Percentiles rank a stretch among this genome's conserved stretches.
phyloP scores from a whole-genome alignment of 2,888 invertebrate species.

The Carabus problematicus region DNA sequence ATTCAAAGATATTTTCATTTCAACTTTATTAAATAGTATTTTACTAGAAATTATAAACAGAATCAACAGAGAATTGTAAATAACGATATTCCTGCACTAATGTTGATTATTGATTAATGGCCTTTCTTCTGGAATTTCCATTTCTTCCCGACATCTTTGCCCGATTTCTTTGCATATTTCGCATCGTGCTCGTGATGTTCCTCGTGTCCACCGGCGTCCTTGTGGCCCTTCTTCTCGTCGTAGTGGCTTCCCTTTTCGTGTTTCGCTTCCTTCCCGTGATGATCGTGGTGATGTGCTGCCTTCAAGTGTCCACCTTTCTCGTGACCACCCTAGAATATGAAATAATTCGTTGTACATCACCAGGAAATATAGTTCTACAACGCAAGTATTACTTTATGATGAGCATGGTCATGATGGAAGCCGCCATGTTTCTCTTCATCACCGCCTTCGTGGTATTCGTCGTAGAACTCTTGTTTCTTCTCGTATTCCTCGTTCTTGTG shows the following conservation, averaged over 20 bases:
- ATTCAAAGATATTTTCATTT: conserved; percentile 19
- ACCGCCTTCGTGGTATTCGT: conserved; percentile 75
- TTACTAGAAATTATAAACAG: conserved; percentile 34
- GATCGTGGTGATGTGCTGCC: conserved; percentile 61
- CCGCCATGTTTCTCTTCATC: conserved; percentile 72
- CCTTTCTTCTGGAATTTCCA: conserved; percentile 64
- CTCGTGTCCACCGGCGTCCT: conserved; percentile 65
- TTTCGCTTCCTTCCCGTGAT: conserved; percentile 66
- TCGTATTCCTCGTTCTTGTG: conserved; percentile 79
- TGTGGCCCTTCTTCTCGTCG: conserved; percentile 66
- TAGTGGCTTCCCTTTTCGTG: conserved; percentile 65
- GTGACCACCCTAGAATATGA: conserved; percentile 65
- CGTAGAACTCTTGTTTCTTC: conserved; percentile 77
- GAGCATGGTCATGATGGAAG: conserved; percentile 63
- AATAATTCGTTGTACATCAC: no score
- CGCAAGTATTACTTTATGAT: conserved; percentile 58
- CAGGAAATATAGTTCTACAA: no score
- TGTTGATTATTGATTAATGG: neutral
- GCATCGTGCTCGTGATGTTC: conserved; percentile 62
- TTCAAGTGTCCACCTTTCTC: conserved; percentile 65
- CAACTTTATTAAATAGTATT: conserved; percentile 26
- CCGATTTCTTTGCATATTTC: conserved; percentile 61
- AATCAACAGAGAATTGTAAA: neutral
- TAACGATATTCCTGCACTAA: neutral
- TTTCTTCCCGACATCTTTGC: conserved; percentile 62